These are phyloP conservation scores for Platycnemis pennipes DNA, from an alignment of 2,888 invertebrate species.

Conservation along the genomic window DNA sequence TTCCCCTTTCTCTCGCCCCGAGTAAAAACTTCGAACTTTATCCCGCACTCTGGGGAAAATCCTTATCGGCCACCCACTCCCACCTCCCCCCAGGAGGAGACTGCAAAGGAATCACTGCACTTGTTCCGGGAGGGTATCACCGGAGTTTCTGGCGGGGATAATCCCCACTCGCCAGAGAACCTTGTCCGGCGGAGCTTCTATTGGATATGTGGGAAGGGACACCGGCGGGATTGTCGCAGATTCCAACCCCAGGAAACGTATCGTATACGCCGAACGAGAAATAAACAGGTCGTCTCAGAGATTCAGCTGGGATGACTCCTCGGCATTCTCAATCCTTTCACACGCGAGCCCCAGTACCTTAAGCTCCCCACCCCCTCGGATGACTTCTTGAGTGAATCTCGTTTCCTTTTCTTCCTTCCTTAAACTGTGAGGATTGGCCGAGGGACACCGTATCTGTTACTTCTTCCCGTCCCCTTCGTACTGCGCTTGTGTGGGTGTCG, in stretches of 20 bases:
- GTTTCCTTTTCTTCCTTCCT: background rate
- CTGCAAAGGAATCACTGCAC: slow-evolving; percentile 5
- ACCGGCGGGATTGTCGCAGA: background rate
- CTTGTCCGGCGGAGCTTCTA: background rate
- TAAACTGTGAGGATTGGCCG: background rate
- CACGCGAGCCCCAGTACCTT: background rate
- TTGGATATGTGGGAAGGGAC: background rate
- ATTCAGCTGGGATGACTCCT: background rate
- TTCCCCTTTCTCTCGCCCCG: background rate
- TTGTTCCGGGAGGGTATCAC: background rate
- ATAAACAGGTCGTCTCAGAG: background rate
- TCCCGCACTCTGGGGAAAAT: slow-evolving; percentile 3
- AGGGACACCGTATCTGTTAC: background rate
- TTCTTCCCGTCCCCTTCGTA: background rate
- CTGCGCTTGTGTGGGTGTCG: background rate
- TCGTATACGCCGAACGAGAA: background rate
- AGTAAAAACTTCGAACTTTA: background rate
- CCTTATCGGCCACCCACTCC: background rate
- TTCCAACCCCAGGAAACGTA: background rate
- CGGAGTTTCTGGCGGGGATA: background rate
- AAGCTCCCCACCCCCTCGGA: background rate
- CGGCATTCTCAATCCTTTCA: background rate
- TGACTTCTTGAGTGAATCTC: background rate
- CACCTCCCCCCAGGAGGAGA: background rate
- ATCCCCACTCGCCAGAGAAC: background rate